These are phyloP conservation scores for Euschistus heros DNA, from an alignment of 1,140 invertebrate genomes.

Conservation along the genomic window DNA sequence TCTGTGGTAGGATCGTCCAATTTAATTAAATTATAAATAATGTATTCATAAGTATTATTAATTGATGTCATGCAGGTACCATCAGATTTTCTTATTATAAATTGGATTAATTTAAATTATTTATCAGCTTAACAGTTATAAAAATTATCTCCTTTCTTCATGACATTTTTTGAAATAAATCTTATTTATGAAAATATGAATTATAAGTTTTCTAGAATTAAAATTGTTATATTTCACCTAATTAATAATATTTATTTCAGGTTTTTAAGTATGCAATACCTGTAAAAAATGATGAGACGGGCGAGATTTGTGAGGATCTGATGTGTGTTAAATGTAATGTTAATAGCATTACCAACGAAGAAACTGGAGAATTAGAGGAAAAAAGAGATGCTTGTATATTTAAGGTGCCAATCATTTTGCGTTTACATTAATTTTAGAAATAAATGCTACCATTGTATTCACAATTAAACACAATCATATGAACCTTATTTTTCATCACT, in stretches of 20 bases:
- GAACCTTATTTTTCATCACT: neutral
- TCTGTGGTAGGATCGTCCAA: too few relatives aligned
- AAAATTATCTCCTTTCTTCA: too few relatives aligned
- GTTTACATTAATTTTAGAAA: neutral
- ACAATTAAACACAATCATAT: neutral
- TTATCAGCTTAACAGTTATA: neutral
- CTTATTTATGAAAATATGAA: neutral
- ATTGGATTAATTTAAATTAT: neutral
- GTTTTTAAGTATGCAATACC: neutral
- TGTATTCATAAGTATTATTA: too few relatives aligned
- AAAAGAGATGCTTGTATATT: neutral
- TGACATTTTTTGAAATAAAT: neutral
- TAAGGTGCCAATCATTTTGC: neutral
- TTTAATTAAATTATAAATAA: too few relatives aligned
- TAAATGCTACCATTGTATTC: neutral
- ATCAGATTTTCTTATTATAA: neutral
- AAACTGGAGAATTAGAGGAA: slow-evolving; percentile 4
- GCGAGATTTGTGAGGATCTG: neutral
- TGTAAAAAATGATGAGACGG: neutral
- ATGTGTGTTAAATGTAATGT: slow-evolving; percentile 1
- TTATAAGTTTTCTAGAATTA: neutral
- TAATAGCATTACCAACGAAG: neutral
- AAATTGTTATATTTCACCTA: neutral
- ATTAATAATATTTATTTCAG: neutral
- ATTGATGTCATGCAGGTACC: too few relatives aligned